Evolutionary conservation across 1,140 invertebrate genomes (phyloP).

Genomic region (Tigriopus japonicus): DNA sequence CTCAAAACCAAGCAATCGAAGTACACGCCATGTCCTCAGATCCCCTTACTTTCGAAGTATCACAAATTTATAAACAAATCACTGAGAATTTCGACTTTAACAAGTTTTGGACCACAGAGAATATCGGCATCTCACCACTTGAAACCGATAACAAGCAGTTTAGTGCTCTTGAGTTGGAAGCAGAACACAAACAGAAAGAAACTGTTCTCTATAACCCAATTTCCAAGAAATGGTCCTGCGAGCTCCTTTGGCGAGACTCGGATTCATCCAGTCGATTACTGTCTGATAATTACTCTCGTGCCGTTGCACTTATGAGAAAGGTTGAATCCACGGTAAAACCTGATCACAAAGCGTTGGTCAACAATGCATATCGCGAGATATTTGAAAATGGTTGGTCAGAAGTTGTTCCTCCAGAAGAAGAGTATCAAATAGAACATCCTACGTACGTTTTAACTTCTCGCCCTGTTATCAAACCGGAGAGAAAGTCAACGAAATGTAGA

Average conservation of each 20-base stretch:
- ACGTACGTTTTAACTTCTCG: neutral
- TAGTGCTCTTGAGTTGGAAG: no score
- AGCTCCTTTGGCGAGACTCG: neutral
- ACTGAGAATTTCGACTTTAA: no score
- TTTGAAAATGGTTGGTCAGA: neutral
- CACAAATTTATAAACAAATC: no score
- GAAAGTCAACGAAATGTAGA: neutral
- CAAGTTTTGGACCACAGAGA: no score
- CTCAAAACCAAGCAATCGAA: no score
- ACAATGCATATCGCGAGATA: neutral
- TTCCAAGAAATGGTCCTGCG: neutral
- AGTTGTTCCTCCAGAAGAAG: neutral
- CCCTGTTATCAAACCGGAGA: neutral
- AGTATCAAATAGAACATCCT: neutral
- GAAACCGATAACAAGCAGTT: no score
- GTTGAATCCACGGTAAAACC: neutral
- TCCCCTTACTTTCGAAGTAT: no score
- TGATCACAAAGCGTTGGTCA: neutral
- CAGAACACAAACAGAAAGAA: neutral
- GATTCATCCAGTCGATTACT: neutral
- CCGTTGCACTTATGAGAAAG: neutral
- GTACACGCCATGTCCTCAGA: no score
- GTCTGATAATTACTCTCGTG: neutral
- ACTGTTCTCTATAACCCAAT: neutral
- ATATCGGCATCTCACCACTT: no score